Percentiles rank a stretch among this genome's conserved stretches.
These are phyloP conservation scores for Pemphigus obesinymphae DNA, from an alignment of 1,140 invertebrate species.

Conservation along the genomic window DNA sequence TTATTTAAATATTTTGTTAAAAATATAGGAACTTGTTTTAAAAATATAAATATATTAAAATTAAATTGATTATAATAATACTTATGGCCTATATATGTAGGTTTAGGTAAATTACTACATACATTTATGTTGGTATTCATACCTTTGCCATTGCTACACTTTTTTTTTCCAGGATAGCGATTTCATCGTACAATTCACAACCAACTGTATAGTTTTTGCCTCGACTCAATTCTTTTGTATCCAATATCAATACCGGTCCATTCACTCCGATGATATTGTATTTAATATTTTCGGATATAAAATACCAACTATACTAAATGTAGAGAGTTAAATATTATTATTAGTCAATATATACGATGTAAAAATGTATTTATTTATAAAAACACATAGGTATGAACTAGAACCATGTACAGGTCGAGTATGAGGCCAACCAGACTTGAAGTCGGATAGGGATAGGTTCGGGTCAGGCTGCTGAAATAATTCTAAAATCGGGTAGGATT, in stretches of 20 bases:
- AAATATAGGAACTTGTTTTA: no score
- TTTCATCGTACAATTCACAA: neutral
- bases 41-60: no score
- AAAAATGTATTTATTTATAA: neutral
- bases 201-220: conserved; percentile 12
- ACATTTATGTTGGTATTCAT: neutral
- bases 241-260: conserved; percentile 20
- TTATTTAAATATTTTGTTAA: neutral
- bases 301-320: conserved; percentile 3
- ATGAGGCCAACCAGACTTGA: no score
- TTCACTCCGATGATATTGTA: conserved; percentile 5
- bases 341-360: neutral
- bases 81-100: no score
- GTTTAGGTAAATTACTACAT: neutral
- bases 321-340: no score
- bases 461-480: no score
- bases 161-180: neutral
- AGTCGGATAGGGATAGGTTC: no score
- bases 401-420: no score
- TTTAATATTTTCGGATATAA: conserved; percentile 5
- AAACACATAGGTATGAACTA: neutral
- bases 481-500: no score
- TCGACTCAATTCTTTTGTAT: neutral
- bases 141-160: neutral
- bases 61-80: no score